A percentile compares a stretch with the other conserved stretches of the same genome.
Conservation (phyloP, 2,113 vertebrate species). For the Phocoena sinus region DNA sequence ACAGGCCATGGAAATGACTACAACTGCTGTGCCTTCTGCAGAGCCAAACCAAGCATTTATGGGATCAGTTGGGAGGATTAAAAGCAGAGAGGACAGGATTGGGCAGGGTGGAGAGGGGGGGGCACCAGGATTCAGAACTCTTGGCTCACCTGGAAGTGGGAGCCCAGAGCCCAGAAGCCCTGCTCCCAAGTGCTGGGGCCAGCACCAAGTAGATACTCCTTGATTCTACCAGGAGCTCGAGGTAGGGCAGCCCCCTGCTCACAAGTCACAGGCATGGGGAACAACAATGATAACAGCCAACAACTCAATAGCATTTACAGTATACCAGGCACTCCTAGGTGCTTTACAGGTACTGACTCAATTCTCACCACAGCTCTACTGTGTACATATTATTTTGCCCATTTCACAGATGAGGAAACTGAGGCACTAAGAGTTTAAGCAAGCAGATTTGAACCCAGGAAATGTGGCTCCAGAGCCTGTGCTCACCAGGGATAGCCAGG, state of each 20-base stretch:
- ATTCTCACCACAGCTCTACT: not conserved
- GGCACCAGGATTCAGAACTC: not conserved
- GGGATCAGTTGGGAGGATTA: not conserved
- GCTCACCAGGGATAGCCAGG: not conserved
- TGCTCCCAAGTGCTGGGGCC: not conserved
- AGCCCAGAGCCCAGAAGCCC: not conserved
- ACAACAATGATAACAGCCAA: not conserved
- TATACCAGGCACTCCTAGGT: too few species aligned
- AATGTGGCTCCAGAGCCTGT: not conserved
- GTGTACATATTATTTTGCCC: not conserved
- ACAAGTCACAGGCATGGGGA: not conserved
- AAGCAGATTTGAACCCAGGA: not conserved
- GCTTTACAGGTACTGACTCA: not conserved
- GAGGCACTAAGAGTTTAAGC: not conserved
- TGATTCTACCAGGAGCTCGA: not conserved
- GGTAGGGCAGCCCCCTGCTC: not conserved
- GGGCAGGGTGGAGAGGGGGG: too few species aligned
- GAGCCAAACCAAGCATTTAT: not conserved
- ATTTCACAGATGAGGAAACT: not conserved
- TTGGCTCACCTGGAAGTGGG: not conserved
- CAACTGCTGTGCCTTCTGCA: not conserved
- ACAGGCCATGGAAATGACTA: not conserved
- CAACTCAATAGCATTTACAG: accelerated
- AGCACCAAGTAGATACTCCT: not conserved
- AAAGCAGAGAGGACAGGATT: not conserved